phyloP scores from a whole-genome alignment of 2,113 vertebrate genomes.

The Hippocampus zosterae region DNA sequence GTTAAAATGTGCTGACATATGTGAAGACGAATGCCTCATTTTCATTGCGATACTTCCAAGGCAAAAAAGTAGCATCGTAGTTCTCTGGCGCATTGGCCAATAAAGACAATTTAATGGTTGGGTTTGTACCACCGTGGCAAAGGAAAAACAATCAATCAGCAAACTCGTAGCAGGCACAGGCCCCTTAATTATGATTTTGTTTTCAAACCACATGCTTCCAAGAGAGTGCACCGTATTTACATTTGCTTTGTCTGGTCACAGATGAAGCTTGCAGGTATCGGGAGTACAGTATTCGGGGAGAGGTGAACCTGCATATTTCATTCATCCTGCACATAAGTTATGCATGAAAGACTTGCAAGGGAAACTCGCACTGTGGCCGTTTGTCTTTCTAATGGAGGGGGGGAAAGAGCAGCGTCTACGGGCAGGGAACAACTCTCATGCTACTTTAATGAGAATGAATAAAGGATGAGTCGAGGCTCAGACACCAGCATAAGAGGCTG shows the following conservation, averaged over 20 bases:
- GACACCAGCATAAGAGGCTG: conserved; percentile 55
- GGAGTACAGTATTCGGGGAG: conserved; percentile 12
- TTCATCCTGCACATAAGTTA: conserved; percentile 30
- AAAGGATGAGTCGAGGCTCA: conserved; percentile 58
- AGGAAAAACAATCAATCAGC: no score
- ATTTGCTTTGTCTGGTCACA: conserved; percentile 17
- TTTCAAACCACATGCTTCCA: no score
- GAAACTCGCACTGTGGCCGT: conserved; percentile 30
- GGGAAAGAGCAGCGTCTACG: conserved; percentile 32
- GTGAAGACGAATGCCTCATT: no score
- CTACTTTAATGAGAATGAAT: conserved; percentile 63
- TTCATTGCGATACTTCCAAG: background rate
- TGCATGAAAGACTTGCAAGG: conserved; percentile 21
- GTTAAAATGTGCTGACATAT: no score
- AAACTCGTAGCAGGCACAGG: no score
- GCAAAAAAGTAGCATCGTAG: no score
- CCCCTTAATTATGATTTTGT: no score
- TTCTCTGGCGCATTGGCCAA: no score
- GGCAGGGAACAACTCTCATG: conserved; percentile 49
- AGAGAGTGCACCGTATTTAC: background rate
- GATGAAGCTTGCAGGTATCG: conserved; percentile 17
- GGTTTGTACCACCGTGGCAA: no score
- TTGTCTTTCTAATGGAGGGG: conserved; percentile 57
- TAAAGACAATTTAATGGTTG: background rate
- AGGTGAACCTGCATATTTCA: conserved; percentile 33